phyloP scores from a whole-genome alignment of 2,888 invertebrate genomes.

The Sphaerophoria taeniata region DNA sequence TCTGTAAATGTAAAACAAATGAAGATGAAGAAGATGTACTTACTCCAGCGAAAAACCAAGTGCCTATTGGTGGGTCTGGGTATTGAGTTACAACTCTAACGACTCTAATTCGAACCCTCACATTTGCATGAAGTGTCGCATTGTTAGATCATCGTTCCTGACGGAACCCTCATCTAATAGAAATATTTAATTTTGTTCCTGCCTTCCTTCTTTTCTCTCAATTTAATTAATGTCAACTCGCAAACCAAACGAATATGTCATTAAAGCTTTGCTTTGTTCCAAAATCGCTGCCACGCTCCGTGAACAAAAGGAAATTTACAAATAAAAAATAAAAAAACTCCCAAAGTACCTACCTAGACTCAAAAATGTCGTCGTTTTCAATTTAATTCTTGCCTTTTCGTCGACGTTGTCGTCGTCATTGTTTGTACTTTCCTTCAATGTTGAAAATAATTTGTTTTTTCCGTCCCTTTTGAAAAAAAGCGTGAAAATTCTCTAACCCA shows the following conservation, averaged over 20 bases:
- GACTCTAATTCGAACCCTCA: background rate
- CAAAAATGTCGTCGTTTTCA: constrained; percentile 61
- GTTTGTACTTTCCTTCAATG: constrained; percentile 33
- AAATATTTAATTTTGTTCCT: no score
- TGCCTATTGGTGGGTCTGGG: no score
- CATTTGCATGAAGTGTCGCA: background rate
- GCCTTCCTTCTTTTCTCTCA: constrained; percentile 9
- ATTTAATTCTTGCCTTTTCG: constrained; percentile 13
- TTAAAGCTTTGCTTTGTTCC: constrained; percentile 34
- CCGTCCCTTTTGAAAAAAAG: constrained; percentile 69
- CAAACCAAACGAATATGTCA: constrained; percentile 49
- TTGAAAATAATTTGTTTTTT: constrained; percentile 72
- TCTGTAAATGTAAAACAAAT: no score
- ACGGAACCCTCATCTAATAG: background rate
- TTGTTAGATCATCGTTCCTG: constrained; percentile 10
- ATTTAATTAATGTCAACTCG: constrained; percentile 62
- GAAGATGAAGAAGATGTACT: no score
- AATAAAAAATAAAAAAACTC: constrained; percentile 16
- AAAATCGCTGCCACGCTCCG: constrained; percentile 34
- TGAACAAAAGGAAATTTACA: background rate
- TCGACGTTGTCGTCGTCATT: background rate
- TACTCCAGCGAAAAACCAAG: background rate
- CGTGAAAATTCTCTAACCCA: constrained; percentile 74
- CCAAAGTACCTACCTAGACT: constrained; percentile 68
- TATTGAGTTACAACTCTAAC: background rate